Evolutionary conservation across 2,888 invertebrate genomes (phyloP).

Genomic region (Athripsodes cinereus): DNA sequence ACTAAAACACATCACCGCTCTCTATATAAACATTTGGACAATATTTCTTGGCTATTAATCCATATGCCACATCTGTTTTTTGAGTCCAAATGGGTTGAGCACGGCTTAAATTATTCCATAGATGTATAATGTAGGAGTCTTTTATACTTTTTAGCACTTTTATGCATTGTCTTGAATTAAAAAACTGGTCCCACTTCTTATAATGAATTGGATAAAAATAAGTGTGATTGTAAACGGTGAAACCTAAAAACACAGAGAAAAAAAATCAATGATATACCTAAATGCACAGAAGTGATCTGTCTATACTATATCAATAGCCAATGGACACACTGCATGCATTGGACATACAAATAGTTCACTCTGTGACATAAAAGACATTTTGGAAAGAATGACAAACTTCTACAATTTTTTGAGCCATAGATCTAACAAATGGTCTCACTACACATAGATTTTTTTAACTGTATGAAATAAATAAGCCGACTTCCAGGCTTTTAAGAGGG

Average conservation of each 20-base stretch:
- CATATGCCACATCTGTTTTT: constrained; percentile 16
- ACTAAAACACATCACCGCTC: constrained; percentile 22
- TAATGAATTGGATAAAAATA: constrained; percentile 64
- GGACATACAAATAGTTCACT: too few species aligned
- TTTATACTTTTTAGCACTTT: constrained; percentile 11
- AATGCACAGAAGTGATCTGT: too few species aligned
- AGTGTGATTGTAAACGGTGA: constrained; percentile 56
- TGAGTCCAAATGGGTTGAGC: constrained; percentile 10
- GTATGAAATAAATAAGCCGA: too few species aligned
- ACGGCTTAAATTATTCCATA: constrained; percentile 25
- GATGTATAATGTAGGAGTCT: constrained; percentile 23
- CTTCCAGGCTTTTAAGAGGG: too few species aligned
- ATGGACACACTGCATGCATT: too few species aligned
- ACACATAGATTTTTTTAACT: too few species aligned
- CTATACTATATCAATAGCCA: too few species aligned
- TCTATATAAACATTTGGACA: constrained; percentile 26
- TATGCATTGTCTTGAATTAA: constrained; percentile 42
- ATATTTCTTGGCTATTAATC: constrained; percentile 20
- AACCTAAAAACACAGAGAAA: constrained; percentile 37
- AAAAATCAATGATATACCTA: too few species aligned
- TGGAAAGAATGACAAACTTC: too few species aligned
- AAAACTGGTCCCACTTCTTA: constrained; percentile 55
- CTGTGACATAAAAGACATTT: too few species aligned
- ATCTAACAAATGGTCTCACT: too few species aligned
- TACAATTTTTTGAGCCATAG: too few species aligned